phyloP scores from a whole-genome alignment of 2,113 vertebrate genomes.

The Rutilus rutilus region DNA sequence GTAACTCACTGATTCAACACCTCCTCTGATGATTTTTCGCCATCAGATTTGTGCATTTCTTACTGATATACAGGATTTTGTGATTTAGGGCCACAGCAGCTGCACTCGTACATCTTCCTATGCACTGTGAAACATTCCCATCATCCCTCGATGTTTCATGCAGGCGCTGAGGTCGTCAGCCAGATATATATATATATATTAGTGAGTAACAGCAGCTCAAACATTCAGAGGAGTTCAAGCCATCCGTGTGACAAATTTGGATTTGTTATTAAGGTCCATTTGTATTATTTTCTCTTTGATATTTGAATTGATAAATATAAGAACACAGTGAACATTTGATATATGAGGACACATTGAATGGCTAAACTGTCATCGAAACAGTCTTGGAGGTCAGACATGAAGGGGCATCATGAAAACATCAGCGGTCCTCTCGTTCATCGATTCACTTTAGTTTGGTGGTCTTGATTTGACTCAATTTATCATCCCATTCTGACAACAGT shows the following conservation, averaged over 20 bases:
- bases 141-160: neutral
- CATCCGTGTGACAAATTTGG: neutral
- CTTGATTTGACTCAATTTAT: neutral
- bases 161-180: conserved; percentile 10
- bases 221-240: neutral
- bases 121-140: neutral
- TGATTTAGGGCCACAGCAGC: conserved; percentile 39
- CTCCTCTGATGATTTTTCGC: conserved; percentile 36
- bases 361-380: neutral
- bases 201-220: conserved; percentile 13
- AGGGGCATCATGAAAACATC: conserved; percentile 8
- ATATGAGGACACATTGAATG: neutral
- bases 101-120: conserved; percentile 28
- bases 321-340: neutral
- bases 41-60: conserved; percentile 38
- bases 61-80: conserved; percentile 22
- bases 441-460: conserved; percentile 1
- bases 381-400: conserved; percentile 9
- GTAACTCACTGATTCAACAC: conserved; percentile 31
- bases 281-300: neutral
- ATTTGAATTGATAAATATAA: conserved; percentile 7
- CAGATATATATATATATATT: neutral
- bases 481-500: neutral
- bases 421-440: neutral
- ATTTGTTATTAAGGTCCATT: conserved; percentile 13